These are phyloP conservation scores for Lomographa bimaculata DNA, from an alignment of 2,888 invertebrate genomes.

Conservation along the genomic window DNA sequence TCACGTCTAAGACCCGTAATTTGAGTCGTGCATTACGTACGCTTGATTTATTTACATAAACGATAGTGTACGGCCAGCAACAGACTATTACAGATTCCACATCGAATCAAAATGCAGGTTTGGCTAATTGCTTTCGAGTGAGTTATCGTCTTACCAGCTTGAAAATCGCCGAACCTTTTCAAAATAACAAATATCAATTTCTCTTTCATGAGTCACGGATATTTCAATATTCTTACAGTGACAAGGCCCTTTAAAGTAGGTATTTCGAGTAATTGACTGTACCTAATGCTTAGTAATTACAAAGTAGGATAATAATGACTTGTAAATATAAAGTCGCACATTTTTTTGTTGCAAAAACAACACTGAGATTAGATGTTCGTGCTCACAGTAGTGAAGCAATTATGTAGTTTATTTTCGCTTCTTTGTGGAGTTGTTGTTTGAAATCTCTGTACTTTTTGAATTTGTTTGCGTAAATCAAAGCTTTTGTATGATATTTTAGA, in stretches of 20 bases:
- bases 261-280: conserved; percentile 14
- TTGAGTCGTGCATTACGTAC: conserved; percentile 60
- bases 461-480: too few relatives aligned
- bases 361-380: conserved; percentile 15
- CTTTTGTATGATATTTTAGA: too few relatives aligned
- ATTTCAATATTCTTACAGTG: conserved; percentile 1
- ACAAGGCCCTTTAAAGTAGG: conserved; percentile 4
- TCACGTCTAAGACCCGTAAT: conserved; percentile 67
- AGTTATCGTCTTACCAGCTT: conserved; percentile 34
- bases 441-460: too few relatives aligned
- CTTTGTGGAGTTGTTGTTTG: too few relatives aligned
- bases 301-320: conserved; percentile 22
- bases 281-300: conserved; percentile 28
- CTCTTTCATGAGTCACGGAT: not conserved
- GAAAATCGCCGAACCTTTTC: conserved; percentile 9
- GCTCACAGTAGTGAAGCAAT: conserved; percentile 18
- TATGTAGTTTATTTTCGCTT: conserved; percentile 15
- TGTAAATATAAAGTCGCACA: conserved; percentile 17
- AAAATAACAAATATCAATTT: not conserved
- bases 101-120: conserved; percentile 40
- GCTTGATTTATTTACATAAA: conserved; percentile 76
- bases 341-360: conserved; percentile 28
- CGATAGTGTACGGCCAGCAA: conserved; percentile 49
- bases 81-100: conserved; percentile 61
- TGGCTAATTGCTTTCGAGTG: conserved; percentile 43